Evolutionary conservation across 2,888 invertebrate genomes (phyloP).

Genomic region (Lamproptera curius): DNA sequence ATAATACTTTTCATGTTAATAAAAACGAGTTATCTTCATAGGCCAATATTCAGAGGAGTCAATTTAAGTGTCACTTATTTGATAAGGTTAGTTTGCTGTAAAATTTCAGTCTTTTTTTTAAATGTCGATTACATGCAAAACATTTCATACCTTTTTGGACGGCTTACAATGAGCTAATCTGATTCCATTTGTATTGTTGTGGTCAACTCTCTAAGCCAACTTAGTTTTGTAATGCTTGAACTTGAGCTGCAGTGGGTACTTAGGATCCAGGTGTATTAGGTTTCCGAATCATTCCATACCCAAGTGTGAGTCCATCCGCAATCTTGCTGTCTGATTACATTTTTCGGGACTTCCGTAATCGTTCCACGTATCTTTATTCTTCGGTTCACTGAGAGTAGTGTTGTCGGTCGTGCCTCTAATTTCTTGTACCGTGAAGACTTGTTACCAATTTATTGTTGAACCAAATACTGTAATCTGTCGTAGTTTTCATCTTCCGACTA

Average conservation of each 20-base stretch:
- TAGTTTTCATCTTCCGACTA: conserved; percentile 81
- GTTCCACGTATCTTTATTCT: conserved; percentile 68
- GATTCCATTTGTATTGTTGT: conserved; percentile 86
- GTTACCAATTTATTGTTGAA: conserved; percentile 82
- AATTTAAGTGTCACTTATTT: conserved; percentile 5
- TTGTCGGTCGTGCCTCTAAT: conserved; percentile 79
- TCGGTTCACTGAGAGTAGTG: conserved; percentile 64
- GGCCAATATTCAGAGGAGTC: conserved; percentile 11
- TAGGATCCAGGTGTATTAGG: conserved; percentile 75
- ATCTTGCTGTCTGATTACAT: conserved; percentile 82
- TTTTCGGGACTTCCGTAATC: conserved; percentile 88
- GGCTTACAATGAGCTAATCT: conserved; percentile 90
- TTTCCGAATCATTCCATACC: conserved; percentile 90
- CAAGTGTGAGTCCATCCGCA: conserved; percentile 88
- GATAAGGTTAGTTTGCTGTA: conserved; percentile 16
- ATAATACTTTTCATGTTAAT: conserved; percentile 14
- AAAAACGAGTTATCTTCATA: not conserved
- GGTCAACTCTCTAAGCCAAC: conserved; percentile 75
- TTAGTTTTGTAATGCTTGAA: conserved; percentile 63
- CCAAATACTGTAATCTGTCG: conserved; percentile 90
- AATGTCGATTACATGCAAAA: conserved; percentile 27
- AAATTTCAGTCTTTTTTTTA: conserved; percentile 56
- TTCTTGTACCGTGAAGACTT: conserved; percentile 83
- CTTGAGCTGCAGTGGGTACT: conserved; percentile 72
- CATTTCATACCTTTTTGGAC: conserved; percentile 87